phyloP scores from a whole-genome alignment of 2,888 invertebrate species.

The Xylota sylvarum region DNA sequence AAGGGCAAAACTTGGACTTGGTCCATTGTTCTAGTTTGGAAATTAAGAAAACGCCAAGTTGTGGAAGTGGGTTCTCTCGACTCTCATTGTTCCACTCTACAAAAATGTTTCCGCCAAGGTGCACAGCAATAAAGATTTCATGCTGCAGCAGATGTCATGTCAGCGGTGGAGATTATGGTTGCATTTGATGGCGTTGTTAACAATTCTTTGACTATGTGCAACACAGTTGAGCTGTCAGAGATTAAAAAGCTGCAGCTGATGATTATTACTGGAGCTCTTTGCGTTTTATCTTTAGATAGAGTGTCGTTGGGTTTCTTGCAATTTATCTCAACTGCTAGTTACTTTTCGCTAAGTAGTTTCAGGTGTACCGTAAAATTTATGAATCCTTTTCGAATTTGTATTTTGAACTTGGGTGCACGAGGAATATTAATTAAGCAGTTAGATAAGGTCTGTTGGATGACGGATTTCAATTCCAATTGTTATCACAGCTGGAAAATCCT shows the following conservation, averaged over 20 bases:
- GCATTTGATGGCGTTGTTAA: slow-evolving; percentile 56
- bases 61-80: background rate
- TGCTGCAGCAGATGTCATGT: slow-evolving; percentile 22
- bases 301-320: background rate
- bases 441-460: too few relatives aligned
- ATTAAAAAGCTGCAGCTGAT: slow-evolving; percentile 29
- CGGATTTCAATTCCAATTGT: too few relatives aligned
- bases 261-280: slow-evolving; percentile 12
- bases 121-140: slow-evolving; percentile 36
- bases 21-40: slow-evolving; percentile 18
- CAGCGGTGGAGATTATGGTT: slow-evolving; percentile 17
- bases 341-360: too few relatives aligned
- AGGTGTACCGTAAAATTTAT: too few relatives aligned
- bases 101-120: slow-evolving; percentile 20
- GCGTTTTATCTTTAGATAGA: background rate
- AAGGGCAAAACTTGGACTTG: background rate
- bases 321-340: background rate
- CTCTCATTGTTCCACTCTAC: slow-evolving; percentile 11
- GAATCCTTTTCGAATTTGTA: too few relatives aligned
- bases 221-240: slow-evolving; percentile 43
- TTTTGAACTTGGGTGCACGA: too few relatives aligned
- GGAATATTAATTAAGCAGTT: too few relatives aligned
- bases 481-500: too few relatives aligned
- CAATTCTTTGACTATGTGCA: slow-evolving; percentile 42
- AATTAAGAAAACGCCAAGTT: slow-evolving; percentile 20